Percentiles rank a stretch among this genome's conserved stretches.
Conservation (phyloP, 2,113 vertebrate species). For the Sprattus sprattus region DNA sequence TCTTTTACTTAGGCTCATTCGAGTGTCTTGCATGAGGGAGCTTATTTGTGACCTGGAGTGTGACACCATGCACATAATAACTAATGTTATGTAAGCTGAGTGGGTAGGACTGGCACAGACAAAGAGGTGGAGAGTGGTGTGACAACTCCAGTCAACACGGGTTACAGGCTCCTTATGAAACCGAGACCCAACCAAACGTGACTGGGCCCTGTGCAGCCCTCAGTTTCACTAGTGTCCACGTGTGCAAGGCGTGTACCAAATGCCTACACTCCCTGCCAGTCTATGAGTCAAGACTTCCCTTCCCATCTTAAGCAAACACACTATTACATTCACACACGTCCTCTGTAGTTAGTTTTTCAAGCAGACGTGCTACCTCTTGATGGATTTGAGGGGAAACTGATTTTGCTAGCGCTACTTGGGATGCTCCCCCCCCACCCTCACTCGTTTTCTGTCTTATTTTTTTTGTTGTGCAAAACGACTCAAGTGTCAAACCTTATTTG, state of each 20-base stretch:
- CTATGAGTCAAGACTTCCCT: neutral
- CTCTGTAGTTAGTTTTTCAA: neutral
- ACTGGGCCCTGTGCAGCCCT: neutral
- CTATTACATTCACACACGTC: neutral
- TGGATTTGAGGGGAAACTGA: neutral
- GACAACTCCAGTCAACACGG: neutral
- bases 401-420: neutral
- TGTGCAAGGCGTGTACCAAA: neutral
- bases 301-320: neutral
- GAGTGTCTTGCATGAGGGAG: neutral
- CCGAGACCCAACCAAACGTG: neutral
- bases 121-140: neutral
- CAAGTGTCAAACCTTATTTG: conserved; percentile 3
- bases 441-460: neutral
- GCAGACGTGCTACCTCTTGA: neutral
- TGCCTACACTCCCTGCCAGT: neutral
- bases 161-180: neutral
- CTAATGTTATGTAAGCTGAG: neutral
- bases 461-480: neutral
- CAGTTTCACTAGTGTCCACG: conserved; percentile 3
- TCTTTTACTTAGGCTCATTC: neutral
- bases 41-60: neutral
- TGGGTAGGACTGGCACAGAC: neutral
- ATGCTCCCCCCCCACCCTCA: neutral
- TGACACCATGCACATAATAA: neutral